These are phyloP conservation scores for Pasiphila rectangulata DNA, from an alignment of 2,888 invertebrate species.

Conservation along the genomic window DNA sequence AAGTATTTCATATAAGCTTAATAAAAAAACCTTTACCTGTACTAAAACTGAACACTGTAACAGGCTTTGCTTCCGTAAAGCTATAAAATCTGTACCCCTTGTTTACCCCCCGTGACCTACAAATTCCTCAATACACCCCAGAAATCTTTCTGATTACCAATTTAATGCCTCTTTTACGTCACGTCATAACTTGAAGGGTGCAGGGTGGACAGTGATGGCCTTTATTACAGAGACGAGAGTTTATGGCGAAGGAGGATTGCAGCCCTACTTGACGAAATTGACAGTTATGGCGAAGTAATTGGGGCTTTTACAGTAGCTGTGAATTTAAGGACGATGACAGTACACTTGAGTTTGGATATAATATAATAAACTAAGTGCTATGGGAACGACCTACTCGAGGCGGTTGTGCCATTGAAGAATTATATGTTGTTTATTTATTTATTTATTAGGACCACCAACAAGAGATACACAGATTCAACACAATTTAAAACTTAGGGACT, in stretches of 20 bases:
- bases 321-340: slow-evolving; percentile 11
- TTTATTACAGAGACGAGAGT: slow-evolving; percentile 29
- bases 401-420: too few species aligned
- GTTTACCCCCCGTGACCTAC: neutral
- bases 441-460: too few species aligned
- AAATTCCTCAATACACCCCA: slow-evolving; percentile 11
- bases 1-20: too few species aligned
- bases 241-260: slow-evolving; percentile 27
- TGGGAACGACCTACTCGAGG: too few species aligned
- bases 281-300: slow-evolving; percentile 13
- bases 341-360: neutral
- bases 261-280: slow-evolving; percentile 25
- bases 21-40: too few species aligned
- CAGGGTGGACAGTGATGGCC: slow-evolving; percentile 28
- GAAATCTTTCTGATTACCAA: slow-evolving; percentile 31
- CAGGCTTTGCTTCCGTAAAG: too few species aligned
- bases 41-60: too few species aligned
- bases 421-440: too few species aligned
- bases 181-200: slow-evolving; percentile 31
- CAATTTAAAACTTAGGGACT: too few species aligned
- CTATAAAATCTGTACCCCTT: too few species aligned
- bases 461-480: too few species aligned
- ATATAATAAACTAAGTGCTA: neutral
- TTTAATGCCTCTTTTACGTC: slow-evolving; percentile 31
- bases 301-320: slow-evolving; percentile 7